A percentile compares a stretch with the other conserved stretches of the same genome.
Evolutionary conservation across 1,140 invertebrate genomes (phyloP).

Genomic region (Teleogryllus occipitalis): DNA sequence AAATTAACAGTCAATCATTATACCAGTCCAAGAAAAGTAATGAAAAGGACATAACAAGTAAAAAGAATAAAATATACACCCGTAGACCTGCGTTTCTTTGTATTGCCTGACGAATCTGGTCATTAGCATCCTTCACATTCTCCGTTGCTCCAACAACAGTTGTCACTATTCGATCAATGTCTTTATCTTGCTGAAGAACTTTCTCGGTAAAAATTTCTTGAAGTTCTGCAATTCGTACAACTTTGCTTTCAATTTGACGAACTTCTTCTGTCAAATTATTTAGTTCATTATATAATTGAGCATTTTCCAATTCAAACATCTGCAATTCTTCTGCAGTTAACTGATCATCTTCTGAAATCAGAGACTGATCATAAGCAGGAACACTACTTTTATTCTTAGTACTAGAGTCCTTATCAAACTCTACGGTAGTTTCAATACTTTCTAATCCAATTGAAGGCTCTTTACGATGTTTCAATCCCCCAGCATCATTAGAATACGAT

Average conservation of each 20-base stretch:
- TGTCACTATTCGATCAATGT: conserved; percentile 81
- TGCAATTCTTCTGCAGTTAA: conserved; percentile 81
- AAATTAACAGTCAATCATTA: conserved; percentile 62
- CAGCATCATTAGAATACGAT: conserved; percentile 30
- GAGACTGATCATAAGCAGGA: conserved; percentile 29
- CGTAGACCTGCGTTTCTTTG: conserved; percentile 90
- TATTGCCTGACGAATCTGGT: conserved; percentile 92
- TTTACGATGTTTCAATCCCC: conserved; percentile 28
- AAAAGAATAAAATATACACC: conserved; percentile 90
- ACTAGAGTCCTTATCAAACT: background rate
- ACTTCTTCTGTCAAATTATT: conserved; percentile 64
- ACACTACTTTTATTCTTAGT: conserved; percentile 13
- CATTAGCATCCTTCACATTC: conserved; percentile 93
- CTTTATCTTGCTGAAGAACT: conserved; percentile 89
- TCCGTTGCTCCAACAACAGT: conserved; percentile 85
- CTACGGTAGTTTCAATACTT: background rate
- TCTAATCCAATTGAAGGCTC: background rate
- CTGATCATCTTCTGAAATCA: conserved; percentile 19
- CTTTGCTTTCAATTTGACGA: conserved; percentile 81
- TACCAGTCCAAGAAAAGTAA: conserved; percentile 98
- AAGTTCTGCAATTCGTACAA: conserved; percentile 90
- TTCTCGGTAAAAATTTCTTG: conserved; percentile 97
- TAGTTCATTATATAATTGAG: conserved; percentile 73
- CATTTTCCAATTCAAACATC: conserved; percentile 81
- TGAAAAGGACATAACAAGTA: conserved; percentile 92